phyloP scores from a whole-genome alignment of 2,113 vertebrate genomes.

The Monopterus albus region DNA sequence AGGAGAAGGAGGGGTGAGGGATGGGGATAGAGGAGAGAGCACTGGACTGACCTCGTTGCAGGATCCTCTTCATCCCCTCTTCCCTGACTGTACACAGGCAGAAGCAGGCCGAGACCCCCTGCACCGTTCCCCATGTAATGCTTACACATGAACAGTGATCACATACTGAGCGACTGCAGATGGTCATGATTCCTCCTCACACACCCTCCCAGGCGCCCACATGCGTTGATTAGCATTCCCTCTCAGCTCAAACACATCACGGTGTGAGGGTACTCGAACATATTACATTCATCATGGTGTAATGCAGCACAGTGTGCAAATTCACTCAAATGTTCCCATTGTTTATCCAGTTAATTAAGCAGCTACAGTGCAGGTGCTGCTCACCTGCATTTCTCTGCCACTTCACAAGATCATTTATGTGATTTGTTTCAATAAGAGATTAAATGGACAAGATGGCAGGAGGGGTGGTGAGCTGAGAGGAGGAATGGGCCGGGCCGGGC shows the following conservation, averaged over 20 bases:
- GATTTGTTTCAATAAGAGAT: conserved; percentile 40
- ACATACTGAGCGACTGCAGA: conserved; percentile 21
- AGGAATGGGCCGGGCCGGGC: conserved; percentile 63
- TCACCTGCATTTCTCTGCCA: conserved; percentile 3
- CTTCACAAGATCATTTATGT: conserved; percentile 27
- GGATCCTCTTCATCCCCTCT: conserved; percentile 17
- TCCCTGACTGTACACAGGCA: conserved; percentile 27
- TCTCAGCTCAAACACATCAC: conserved; percentile 31
- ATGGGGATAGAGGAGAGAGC: conserved; percentile 53
- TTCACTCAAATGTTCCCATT: conserved; percentile 31
- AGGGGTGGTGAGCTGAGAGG: conserved; percentile 8
- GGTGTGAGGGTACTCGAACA: conserved; percentile 27
- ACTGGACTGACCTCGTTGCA: conserved; percentile 50
- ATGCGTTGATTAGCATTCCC: conserved; percentile 28
- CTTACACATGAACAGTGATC: conserved; percentile 34
- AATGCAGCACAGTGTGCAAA: conserved; percentile 16
- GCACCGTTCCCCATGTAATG: conserved; percentile 20
- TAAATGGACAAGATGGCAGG: conserved; percentile 1
- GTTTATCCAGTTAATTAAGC: conserved; percentile 40
- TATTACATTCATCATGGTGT: conserved; percentile 17
- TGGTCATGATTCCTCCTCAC: conserved; percentile 15
- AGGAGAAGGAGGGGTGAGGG: conserved; percentile 46
- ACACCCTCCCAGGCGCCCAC: background rate
- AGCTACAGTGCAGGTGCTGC: conserved; percentile 41
- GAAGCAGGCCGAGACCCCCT: background rate